Base-by-base conservation (phyloP, 2,888 invertebrate species). In the Thysanoteuthis rhombus region DNA sequence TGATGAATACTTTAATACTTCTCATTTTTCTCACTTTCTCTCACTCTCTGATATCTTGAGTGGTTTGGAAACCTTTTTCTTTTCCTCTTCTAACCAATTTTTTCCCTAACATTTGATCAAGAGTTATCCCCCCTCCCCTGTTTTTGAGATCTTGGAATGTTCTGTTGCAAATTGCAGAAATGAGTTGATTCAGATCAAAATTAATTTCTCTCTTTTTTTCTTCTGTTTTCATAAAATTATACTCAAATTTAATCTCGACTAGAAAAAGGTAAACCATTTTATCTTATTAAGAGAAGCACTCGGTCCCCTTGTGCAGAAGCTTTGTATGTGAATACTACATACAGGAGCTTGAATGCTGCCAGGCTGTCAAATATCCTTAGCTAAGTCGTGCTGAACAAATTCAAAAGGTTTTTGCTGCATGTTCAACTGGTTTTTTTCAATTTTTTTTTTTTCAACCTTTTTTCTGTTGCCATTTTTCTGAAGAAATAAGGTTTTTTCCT, bases 151-250 rank as follows among this genome's bases (percentile, higher is more conserved):
- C 75, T 75, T 75, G 75, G 75, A 75, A 75, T 75, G n/a, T 58
- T 58, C 58, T 58, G 58, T 75, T 92, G 91, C 91, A 42, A 40
- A 92, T 92, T 92, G 42, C 91, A 92, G 91, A 92, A 92, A 92
- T 42, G 91, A 92, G 91, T 92, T 92, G 91, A n/a, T 92, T 36
- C 19, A 25, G 25, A 39, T 92, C 19, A 19, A 4, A 40, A 19
- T 38, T 40, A 22, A 5, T 90, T 90, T 19, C 25, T 16, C 8
- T 40, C 42, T 32, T 28, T 32, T 42, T 39, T 39, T 90, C 40
- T 90, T 28, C 58, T 25, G 2, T 19, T 19, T 19, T 3, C 42
- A 52, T 52, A 1, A 52, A 25, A 52, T 52, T 52, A 2, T 89
- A 19, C 36, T 8, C 36, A n/a, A 89, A 89, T 38, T 89, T 38